Evolutionary conservation across 2,113 vertebrate genomes (phyloP), one percentile per base, ranked within the genome.

Genomic region (Erythrocebus patas): DNA sequence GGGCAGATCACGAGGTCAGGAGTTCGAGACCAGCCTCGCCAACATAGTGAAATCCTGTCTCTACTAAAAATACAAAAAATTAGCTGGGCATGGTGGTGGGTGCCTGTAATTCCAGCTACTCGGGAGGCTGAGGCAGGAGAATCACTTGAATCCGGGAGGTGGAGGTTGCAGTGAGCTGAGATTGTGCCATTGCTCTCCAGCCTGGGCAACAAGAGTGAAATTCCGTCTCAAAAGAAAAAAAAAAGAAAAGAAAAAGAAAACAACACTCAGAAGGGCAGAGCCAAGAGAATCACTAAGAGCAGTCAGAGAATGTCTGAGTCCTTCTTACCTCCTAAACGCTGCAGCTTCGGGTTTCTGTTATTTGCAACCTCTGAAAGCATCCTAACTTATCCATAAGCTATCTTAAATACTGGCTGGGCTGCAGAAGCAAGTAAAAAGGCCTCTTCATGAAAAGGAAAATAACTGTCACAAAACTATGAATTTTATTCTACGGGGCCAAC

Each of bases 401-500:
- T 64, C 66, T 92, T 72, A 88, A 57, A 84, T 68, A 59, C 20
- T 35, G 50, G 27, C 38, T 55, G 61, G 79, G 73, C 55, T 82
- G 50, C 27, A 86, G 57, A 85, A 70, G 80, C 43, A 89, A 81
- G 16, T n/a, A 59, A 75, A 85, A 91, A 80, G 27, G 1, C 2
- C 22, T 80, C 61, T 89, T 95, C 7, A 11, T 48, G 48, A 66
- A 50, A 93, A 91, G 23, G 14, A 61, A 68, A 91, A 73, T 20
- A 84, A 52, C 40, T 68, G 23, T 79, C 35, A 78, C 6, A 30
- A 87, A 92, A 72, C 35, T 88, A 78, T 75, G 43, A 61, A 40
- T 89, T 97, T 93, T 88, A 83, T 72, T 87, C 52, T 61, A 43
- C 7, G 14, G 17, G 93, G 30, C 17, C 72, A 91, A 76, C 25